Conservation (phyloP, 2,888 invertebrate species). For the Gymnocheta viridis region DNA sequence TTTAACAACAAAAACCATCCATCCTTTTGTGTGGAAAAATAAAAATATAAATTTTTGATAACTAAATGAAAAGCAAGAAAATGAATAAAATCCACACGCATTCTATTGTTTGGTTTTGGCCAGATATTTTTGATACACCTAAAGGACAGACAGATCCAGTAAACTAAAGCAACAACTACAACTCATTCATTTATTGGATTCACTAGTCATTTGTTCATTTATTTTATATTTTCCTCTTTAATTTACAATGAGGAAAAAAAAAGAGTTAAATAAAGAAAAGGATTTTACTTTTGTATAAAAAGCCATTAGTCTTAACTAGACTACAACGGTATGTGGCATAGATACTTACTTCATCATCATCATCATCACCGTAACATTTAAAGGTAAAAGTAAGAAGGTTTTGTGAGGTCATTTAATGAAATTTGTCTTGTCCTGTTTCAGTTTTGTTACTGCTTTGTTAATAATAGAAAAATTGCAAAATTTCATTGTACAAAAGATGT, state of each 20-base stretch:
- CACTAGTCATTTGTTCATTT: constrained; percentile 48
- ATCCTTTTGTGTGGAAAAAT: constrained; percentile 47
- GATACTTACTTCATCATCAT: constrained; percentile 38
- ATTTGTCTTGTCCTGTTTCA: constrained; percentile 34
- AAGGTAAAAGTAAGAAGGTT: neutral
- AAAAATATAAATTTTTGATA: constrained; percentile 27
- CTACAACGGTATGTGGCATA: neutral
- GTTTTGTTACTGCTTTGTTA: neutral
- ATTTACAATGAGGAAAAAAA: neutral
- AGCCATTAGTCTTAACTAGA: constrained; percentile 39
- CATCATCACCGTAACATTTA: neutral
- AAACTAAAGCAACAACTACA: neutral
- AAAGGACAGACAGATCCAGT: neutral
- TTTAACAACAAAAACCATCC: neutral
- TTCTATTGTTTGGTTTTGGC: constrained; percentile 33
- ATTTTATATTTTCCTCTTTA: constrained; percentile 42
- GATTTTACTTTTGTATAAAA: constrained; percentile 35
- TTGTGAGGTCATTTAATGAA: constrained; percentile 33
- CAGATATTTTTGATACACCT: constrained; percentile 39
- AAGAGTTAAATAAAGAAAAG: constrained; percentile 32
- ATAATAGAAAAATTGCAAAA: constrained; percentile 18
- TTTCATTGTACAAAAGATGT: constrained; percentile 22
- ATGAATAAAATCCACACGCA: constrained; percentile 12
- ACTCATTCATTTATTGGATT: constrained; percentile 16
- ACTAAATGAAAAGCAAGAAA: constrained; percentile 18